Evolutionary conservation across 2,113 vertebrate genomes (phyloP), one percentile per base, ranked within the genome.

Genomic region (Myiagra hebetior): DNA sequence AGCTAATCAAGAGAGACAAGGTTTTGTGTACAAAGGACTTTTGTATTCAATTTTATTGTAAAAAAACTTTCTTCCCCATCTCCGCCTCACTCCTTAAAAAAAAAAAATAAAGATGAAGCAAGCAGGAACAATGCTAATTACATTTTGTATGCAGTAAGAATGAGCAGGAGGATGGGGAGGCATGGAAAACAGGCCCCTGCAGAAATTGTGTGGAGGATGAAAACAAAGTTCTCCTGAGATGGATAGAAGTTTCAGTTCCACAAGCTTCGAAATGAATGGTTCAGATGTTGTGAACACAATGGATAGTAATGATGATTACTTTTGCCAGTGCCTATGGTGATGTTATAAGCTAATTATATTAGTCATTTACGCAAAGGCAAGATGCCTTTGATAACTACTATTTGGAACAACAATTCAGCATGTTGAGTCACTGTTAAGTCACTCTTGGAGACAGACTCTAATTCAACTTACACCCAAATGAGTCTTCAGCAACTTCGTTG

Each of bases 251-350:
- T 97, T 96, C 93, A 90, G 85, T 97, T 97, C 90, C 91, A 91
- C 78, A 95, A 68, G 63, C 95, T 95, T 93, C 27, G 39, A 97
- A 94, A 97, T 97, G 96, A 97, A 97, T 97, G 96, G 95, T 97
- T 97, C 96, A 96, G 96, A 97, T 97, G 96, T 94, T 97, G 94
- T 91, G 96, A 95, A 95, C 93, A 97, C 96, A 97, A 97, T 97
- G 96, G 96, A 94, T 95, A 94, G 96, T 97, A 97, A 97, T 97
- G 96, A 97, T 97, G 96, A 97, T 96, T 97, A 95, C 96, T 96
- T 97, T 97, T 96, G 96, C 97, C 96, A 96, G 84, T 95, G 95
- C 87, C 89, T 96, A 90, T 97, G 92, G 96, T 97, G 96, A 95
- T 97, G 91, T 91, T 97, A 95, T 95, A 95, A 95, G 95, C 93